Evolutionary conservation across 2,797 vertebrate genomes (phyloP), one percentile per base, ranked within the genome.

Genomic region (Pseudomugil tenellus): DNA sequence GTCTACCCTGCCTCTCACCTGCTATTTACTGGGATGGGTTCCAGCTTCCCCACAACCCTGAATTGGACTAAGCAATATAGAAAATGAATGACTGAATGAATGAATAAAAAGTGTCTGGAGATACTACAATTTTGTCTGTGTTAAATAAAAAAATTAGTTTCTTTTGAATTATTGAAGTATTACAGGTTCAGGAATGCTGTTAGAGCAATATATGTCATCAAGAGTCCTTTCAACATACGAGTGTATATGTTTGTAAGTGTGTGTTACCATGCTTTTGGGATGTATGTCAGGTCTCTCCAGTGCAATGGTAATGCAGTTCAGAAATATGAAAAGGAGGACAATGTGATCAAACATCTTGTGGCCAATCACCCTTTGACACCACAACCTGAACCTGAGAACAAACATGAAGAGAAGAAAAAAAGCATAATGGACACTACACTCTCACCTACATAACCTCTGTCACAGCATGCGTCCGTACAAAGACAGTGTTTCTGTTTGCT

Each of bases 281-380:
- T 95, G 93, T 14, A 99, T 98, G 81, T 95, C 95, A 0, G 98
- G 98, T 67, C 98, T 90, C 85, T 99, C 98, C 85, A 99, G 86
- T 0, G 98, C 98, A 11, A 99, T 98, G 72, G 97, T 98, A 92
- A 99, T 97, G 60, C 98, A 99, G 89, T 99, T 99, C 63, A 99
- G 95, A 79, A 99, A 99, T 91, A 99, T 99, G 87, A 99, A 99
- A 72, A 97, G 93, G n/a, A 99, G 94, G 56, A 99, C 95, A 60
- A 97, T 77, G 0, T 99, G 95, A 78, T 99, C 98, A 29, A 99
- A 99, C 95, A 99, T 93, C 92, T 97, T 98, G 92, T 99, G 97
- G 10, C 95, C 93, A 6, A 98, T 98, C 79, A 98, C 87, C 82
- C 91, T 96, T 90, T 96, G 96, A 88, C 97, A 99, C 90, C 91